Conservation (phyloP, 2,113 vertebrate genomes). For the Notothenia rossii region DNA sequence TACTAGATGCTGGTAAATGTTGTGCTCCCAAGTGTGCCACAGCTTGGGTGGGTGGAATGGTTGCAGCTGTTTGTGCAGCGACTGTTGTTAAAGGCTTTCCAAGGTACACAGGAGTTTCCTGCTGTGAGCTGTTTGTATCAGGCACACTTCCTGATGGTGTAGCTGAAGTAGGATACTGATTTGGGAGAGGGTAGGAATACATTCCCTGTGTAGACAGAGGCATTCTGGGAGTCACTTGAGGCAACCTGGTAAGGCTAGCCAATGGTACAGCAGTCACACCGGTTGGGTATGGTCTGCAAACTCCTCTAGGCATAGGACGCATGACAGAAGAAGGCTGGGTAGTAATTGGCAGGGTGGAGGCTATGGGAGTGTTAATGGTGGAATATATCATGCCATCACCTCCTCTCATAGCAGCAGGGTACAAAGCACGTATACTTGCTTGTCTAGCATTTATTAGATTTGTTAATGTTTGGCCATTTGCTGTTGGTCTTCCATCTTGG, state of each 20-base stretch:
- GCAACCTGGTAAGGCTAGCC: constrained; percentile 91
- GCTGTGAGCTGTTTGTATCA: constrained; percentile 66
- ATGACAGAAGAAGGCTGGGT: constrained; percentile 94
- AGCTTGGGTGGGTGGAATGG: constrained; percentile 61
- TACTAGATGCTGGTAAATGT: constrained; percentile 52
- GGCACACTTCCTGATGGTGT: constrained; percentile 73
- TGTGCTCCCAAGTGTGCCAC: constrained; percentile 59
- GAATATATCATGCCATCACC: constrained; percentile 99
- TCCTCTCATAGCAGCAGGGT: constrained; percentile 92
- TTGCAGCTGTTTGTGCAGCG: constrained; percentile 62
- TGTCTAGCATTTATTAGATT: constrained; percentile 88
- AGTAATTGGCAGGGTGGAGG: constrained; percentile 98
- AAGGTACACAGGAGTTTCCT: constrained; percentile 92
- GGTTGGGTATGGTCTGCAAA: constrained; percentile 90
- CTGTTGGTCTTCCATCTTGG: constrained; percentile 85
- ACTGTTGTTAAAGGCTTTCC: constrained; percentile 86
- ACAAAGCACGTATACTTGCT: constrained; percentile 88
- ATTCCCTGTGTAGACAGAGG: constrained; percentile 87
- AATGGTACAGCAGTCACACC: constrained; percentile 91
- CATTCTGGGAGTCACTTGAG: constrained; percentile 89
- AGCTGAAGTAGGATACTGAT: constrained; percentile 79
- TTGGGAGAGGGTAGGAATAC: constrained; percentile 88
- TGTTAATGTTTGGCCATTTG: constrained; percentile 86
- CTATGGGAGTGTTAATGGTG: constrained; percentile 97
- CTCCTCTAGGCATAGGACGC: constrained; percentile 89